Evolutionary conservation across 1,140 invertebrate species (phyloP), one percentile per base, ranked within the genome.

Genomic region (Centruroides vittatus): DNA sequence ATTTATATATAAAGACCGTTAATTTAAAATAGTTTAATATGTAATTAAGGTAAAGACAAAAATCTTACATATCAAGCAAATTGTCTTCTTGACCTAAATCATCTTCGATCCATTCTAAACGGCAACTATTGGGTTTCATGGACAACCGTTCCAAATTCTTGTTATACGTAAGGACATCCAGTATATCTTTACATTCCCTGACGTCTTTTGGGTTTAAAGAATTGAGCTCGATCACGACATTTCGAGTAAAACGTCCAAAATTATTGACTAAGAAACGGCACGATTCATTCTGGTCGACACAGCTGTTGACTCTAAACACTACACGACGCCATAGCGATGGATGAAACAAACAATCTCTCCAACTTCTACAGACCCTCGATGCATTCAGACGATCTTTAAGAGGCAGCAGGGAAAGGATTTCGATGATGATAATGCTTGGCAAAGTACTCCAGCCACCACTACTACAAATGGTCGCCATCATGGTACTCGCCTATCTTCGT

Each of bases 391-490:
- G 75, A 68, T 79, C 80, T 64, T 77, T 70, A 59, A 75, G 72
- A 2, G 78, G 72, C 61, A 84, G 72, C 70, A 82, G 80, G 34
- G 78, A 79, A 69, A 81, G 79, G 65, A 84, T 78, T 71, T 83
- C 79, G 49, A 82, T 75, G 65, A 83, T 75, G 65, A 82, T 78
- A 60, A 84, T 77, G 69, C 78, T 81, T 62, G 82, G 82, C 64
- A 83, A 70, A 67, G 75, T 76, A 63, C 76, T 76, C 79, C 79
- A 81, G 62, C 64, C 64, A 63, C 62, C 54, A 54, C 58, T 51
- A 60, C 55, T 61, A 51, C 62, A 46, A 60, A 41, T 41, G 41
- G 59, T 57, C 58, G 58, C 53, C 64, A 63, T 58, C 55, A 62
- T 54, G 55, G 48, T 54, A 47, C 58, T 57, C 53, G 41, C 41